Conservation (phyloP, 2,113 vertebrate species). For the Odobenus rosmarus region DNA sequence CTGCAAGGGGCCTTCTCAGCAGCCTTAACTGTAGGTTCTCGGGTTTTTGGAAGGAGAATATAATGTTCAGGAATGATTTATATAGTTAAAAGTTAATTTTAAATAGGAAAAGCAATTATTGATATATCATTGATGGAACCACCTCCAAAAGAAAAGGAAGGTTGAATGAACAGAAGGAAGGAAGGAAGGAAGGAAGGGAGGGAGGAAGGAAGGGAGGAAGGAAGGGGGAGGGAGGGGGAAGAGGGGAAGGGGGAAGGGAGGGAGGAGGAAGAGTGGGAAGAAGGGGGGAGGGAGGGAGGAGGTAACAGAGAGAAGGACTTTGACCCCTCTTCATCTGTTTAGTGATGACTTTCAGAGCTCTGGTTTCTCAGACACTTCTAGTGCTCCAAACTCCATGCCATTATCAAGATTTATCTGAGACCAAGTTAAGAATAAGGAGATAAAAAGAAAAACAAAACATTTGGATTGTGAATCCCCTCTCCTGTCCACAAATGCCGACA, state of each 20-base stretch:
- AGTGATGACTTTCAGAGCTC: not conserved
- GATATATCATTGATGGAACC: not conserved
- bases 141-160: conserved; percentile 1
- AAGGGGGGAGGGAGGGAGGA: not conserved
- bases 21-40: not conserved
- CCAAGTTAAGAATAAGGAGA: not conserved
- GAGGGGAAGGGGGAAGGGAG: not conserved
- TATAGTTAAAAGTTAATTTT: not conserved
- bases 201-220: too few species aligned
- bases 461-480: not conserved
- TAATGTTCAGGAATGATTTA: not conserved
- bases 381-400: not conserved
- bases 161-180: not conserved
- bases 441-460: not conserved
- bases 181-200: too few species aligned
- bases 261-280: not conserved
- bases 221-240: not conserved
- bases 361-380: not conserved
- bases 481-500: not conserved
- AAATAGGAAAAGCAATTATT: not conserved
- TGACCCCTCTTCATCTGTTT: not conserved
- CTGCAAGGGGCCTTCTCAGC: not conserved
- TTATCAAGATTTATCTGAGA: not conserved
- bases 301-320: not conserved
- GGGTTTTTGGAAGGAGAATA: not conserved